These are phyloP conservation scores for Clivina fossor DNA, from an alignment of 2,888 invertebrate genomes.

Conservation along the genomic window DNA sequence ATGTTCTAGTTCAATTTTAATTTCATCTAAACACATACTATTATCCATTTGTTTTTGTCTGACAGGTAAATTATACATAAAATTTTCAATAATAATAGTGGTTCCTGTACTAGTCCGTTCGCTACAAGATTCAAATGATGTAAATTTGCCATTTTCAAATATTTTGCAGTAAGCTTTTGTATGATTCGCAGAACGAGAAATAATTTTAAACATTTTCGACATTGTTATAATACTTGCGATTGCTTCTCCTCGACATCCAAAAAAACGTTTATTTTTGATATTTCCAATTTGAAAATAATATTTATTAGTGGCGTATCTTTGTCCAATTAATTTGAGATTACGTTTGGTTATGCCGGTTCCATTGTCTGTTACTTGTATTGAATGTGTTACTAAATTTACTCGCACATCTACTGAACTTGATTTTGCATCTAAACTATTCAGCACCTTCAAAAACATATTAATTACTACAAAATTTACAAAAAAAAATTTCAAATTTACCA, in stretches of 20 bases:
- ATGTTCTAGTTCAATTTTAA: constrained; percentile 61
- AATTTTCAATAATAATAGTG: constrained; percentile 68
- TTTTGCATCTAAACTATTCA: constrained; percentile 71
- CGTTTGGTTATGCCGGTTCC: constrained; percentile 65
- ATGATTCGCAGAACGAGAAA: constrained; percentile 55
- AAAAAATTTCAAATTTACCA: constrained; percentile 53
- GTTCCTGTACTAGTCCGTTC: constrained; percentile 68
- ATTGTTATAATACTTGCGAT: constrained; percentile 64
- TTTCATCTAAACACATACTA: constrained; percentile 60
- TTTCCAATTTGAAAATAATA: constrained; percentile 57
- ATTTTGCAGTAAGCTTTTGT: constrained; percentile 61
- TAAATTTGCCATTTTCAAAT: constrained; percentile 46
- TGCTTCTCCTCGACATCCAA: constrained; percentile 71
- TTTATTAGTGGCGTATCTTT: constrained; percentile 67
- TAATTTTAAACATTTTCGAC: constrained; percentile 61
- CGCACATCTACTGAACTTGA: constrained; percentile 71
- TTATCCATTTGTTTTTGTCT: constrained; percentile 59
- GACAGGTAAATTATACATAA: constrained; percentile 65
- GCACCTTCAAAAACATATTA: constrained; percentile 59
- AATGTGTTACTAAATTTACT: constrained; percentile 60
- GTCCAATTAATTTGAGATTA: constrained; percentile 62
- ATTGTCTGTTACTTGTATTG: constrained; percentile 77
- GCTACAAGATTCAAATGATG: constrained; percentile 45
- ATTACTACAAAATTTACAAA: constrained; percentile 1
- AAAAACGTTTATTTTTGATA: constrained; percentile 57